Evolutionary conservation across 2,113 vertebrate genomes (phyloP).

Genomic region (Formicarius rufipectus): DNA sequence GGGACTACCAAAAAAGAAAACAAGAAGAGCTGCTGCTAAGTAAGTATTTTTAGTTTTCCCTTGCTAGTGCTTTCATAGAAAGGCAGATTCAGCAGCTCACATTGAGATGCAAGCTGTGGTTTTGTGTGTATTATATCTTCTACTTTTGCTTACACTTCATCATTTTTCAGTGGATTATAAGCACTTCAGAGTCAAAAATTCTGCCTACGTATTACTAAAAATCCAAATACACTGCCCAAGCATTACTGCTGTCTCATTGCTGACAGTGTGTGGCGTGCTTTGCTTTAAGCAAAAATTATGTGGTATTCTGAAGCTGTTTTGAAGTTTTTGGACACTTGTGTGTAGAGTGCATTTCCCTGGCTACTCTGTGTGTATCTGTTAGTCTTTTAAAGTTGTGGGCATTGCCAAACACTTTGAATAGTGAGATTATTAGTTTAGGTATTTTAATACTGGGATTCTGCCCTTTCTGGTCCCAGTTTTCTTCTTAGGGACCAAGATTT

Average conservation of each 20-base stretch:
- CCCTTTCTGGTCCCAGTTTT: fast-evolving
- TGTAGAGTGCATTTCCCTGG: not conserved
- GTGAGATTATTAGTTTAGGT: not conserved
- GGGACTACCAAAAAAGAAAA: slow-evolving; percentile 74
- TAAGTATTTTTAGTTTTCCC: slow-evolving; percentile 67
- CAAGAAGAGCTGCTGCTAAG: slow-evolving; percentile 90
- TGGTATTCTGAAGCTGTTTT: not conserved
- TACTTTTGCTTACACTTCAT: not conserved
- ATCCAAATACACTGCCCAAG: not conserved
- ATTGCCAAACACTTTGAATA: not conserved
- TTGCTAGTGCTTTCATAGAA: not conserved
- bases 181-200: not conserved
- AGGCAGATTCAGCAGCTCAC: not conserved
- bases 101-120: not conserved
- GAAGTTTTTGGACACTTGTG: not conserved
- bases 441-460: not conserved
- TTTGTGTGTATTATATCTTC: not conserved
- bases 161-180: not conserved
- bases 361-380: not conserved
- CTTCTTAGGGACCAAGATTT: not conserved
- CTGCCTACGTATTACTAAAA: not conserved
- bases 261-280: not conserved
- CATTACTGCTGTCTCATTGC: not conserved
- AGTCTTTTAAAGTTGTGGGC: not conserved
- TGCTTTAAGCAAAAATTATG: not conserved